Evolutionary conservation across 2,888 invertebrate genomes (phyloP).

Genomic region (Myathropa florea): DNA sequence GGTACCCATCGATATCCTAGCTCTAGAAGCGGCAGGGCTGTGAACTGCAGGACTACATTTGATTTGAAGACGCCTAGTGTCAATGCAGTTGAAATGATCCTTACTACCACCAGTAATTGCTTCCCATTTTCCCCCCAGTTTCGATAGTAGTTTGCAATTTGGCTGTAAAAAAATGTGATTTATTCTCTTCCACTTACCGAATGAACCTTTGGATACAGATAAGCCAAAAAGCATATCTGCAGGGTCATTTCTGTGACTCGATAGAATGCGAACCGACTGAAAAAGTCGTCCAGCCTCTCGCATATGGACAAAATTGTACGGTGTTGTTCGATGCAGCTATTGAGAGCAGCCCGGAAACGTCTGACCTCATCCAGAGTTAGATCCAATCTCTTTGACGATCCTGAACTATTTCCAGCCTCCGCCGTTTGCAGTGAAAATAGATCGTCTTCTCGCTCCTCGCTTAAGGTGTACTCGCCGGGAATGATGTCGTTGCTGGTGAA

Average conservation of each 20-base stretch:
- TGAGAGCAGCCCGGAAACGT: conserved; percentile 43
- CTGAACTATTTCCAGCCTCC: background rate
- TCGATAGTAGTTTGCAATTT: too few relatives aligned
- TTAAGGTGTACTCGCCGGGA: background rate
- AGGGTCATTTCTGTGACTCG: conserved; percentile 2
- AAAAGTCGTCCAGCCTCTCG: conserved; percentile 48
- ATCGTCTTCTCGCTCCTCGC: background rate
- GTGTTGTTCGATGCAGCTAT: conserved; percentile 72
- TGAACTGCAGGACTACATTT: too few relatives aligned
- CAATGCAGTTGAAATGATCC: too few relatives aligned
- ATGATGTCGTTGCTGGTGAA: background rate
- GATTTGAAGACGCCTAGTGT: too few relatives aligned
- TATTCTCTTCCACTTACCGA: background rate
- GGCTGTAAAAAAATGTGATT: too few relatives aligned
- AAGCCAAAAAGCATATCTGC: conserved; percentile 35
- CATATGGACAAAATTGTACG: conserved; percentile 72
- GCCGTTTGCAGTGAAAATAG: background rate
- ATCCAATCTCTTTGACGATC: background rate
- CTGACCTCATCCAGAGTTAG: background rate
- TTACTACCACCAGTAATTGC: too few relatives aligned
- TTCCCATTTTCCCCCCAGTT: too few relatives aligned
- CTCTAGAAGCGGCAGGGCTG: too few relatives aligned
- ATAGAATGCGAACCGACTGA: conserved; percentile 31
- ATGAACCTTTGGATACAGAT: background rate
- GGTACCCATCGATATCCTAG: too few relatives aligned